These are phyloP conservation scores for Hippasteria phrygiana DNA, from an alignment of 53 echinoderm and acorn worm genomes.

Conservation along the genomic window DNA sequence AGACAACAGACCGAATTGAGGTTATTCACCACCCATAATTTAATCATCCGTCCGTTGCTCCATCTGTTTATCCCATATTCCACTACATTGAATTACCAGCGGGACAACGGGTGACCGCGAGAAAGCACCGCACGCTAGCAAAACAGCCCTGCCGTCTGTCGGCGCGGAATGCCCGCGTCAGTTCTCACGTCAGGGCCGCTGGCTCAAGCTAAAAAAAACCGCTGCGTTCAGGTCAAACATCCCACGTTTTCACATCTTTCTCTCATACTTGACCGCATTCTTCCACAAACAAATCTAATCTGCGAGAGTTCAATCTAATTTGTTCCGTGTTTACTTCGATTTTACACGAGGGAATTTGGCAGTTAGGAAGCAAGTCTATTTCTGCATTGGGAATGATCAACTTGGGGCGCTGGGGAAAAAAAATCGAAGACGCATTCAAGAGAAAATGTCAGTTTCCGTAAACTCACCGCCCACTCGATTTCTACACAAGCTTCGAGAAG, in stretches of 20 bases:
- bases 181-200: neutral
- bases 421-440: too few relatives aligned
- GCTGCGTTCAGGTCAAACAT: neutral
- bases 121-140: too few relatives aligned
- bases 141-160: neutral
- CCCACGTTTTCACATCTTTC: neutral
- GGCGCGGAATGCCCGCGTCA: constrained; percentile 23
- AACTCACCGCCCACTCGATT: too few relatives aligned
- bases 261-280: neutral
- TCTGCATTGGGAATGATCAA: too few relatives aligned
- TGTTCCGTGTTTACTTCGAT: neutral
- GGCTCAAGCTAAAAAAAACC: neutral
- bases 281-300: neutral
- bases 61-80: neutral
- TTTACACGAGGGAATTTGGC: neutral
- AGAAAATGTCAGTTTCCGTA: too few relatives aligned
- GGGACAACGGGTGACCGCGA: too few relatives aligned
- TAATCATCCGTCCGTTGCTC: neutral
- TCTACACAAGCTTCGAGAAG: too few relatives aligned
- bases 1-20: neutral
- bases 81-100: too few relatives aligned
- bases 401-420: too few relatives aligned
- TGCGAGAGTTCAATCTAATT: neutral
- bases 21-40: neutral
- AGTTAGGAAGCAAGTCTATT: too few relatives aligned